These are phyloP conservation scores for Listronotus bonariensis DNA, from an alignment of 1,140 invertebrate species.

Conservation along the genomic window DNA sequence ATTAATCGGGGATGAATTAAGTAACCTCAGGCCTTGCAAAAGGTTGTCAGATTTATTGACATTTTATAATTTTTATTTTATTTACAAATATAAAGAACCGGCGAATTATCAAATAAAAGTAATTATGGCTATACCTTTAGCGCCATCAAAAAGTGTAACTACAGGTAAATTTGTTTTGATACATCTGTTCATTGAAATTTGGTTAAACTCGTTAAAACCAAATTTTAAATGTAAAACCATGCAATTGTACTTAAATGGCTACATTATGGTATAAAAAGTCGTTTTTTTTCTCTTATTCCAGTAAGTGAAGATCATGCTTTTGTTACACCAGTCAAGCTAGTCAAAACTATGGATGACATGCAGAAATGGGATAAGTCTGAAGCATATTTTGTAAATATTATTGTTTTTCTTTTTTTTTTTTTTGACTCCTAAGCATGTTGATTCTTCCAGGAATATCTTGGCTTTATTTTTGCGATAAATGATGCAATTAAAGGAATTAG, in stretches of 20 bases:
- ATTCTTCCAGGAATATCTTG: slow-evolving; percentile 75
- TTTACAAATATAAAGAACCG: no score
- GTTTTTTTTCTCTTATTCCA: background rate
- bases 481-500: slow-evolving; percentile 82
- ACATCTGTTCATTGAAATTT: background rate
- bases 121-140: background rate
- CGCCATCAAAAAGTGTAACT: slow-evolving; percentile 16
- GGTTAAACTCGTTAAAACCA: background rate
- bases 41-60: no score
- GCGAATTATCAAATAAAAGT: background rate
- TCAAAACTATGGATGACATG: slow-evolving; percentile 76
- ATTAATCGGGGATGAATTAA: no score
- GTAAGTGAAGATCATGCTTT: slow-evolving; percentile 63
- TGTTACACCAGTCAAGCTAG: slow-evolving; percentile 68
- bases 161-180: background rate
- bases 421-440: background rate
- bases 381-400: slow-evolving; percentile 71
- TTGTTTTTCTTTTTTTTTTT: slow-evolving; percentile 6
- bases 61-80: no score
- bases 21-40: no score
- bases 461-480: slow-evolving; percentile 85
- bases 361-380: slow-evolving; percentile 81
- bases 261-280: no score
- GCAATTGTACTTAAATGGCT: background rate
- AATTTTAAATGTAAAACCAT: background rate